phyloP scores from a whole-genome alignment of 2,797 vertebrate species.

The Gadopsis bispinosus region DNA sequence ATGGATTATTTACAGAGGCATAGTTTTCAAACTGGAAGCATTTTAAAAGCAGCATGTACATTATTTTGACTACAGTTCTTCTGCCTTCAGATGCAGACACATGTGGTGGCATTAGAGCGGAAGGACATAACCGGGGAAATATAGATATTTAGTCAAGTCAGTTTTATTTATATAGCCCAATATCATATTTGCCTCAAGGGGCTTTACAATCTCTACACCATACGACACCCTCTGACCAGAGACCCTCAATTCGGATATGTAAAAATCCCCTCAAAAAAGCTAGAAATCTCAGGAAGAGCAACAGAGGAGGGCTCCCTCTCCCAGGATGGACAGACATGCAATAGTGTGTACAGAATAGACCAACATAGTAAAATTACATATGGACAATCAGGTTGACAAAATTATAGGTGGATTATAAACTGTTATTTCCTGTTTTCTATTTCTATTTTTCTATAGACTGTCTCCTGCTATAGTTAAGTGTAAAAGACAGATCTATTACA shows the following conservation, averaged over 20 bases:
- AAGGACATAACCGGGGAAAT: too few relatives aligned
- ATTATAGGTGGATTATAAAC: neutral
- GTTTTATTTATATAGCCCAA: neutral
- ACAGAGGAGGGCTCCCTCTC: too few relatives aligned
- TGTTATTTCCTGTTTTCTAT: neutral
- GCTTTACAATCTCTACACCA: neutral
- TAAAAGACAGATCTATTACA: neutral
- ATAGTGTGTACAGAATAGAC: too few relatives aligned
- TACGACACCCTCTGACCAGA: neutral
- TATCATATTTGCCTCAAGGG: neutral
- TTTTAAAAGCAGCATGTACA: neutral
- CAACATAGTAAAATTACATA: neutral
- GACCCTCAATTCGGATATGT: too few relatives aligned
- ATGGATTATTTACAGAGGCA: neutral
- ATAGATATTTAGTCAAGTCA: too few relatives aligned
- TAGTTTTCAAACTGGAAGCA: neutral
- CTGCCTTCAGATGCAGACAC: neutral
- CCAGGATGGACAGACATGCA: too few relatives aligned
- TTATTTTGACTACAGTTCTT: neutral
- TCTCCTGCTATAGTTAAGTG: too few relatives aligned
- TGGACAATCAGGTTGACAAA: neutral
- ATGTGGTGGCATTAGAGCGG: too few relatives aligned
- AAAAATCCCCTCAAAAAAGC: too few relatives aligned
- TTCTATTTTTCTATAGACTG: too few relatives aligned
- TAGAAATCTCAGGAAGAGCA: too few relatives aligned